Evolutionary conservation across 1,140 invertebrate genomes (phyloP).

Genomic region (Tetranychus cinnabarinus): DNA sequence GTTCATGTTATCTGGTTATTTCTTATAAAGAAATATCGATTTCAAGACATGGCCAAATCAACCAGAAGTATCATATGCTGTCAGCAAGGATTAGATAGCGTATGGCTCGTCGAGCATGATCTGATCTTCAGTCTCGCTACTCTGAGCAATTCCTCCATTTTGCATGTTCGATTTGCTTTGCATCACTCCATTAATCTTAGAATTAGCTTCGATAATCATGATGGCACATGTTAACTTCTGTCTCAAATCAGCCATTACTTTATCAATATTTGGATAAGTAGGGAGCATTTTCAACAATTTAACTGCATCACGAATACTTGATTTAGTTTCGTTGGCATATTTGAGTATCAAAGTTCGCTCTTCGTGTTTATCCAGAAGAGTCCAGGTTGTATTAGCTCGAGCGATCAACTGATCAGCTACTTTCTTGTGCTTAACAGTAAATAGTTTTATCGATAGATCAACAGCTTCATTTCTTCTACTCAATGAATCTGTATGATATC

Average conservation of each 20-base stretch:
- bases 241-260: not conserved
- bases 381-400: not conserved
- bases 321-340: not conserved
- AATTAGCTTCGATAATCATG: not conserved
- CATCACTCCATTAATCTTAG: not conserved
- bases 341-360: not conserved
- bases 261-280: not conserved
- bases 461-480: not conserved
- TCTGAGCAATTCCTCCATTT: not conserved
- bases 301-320: not conserved
- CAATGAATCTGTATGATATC: not conserved
- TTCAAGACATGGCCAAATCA: no score
- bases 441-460: not conserved
- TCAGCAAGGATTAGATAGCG: no score
- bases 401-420: not conserved
- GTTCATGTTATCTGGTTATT: no score
- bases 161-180: not conserved
- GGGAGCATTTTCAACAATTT: not conserved
- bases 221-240: not conserved
- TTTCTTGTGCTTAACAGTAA: not conserved
- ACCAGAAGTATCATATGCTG: no score
- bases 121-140: no score
- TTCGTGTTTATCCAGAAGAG: not conserved
- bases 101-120: no score
- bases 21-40: no score